These are phyloP conservation scores for Pipistrellus nathusii DNA, from an alignment of 2,797 vertebrate species.

Conservation along the genomic window DNA sequence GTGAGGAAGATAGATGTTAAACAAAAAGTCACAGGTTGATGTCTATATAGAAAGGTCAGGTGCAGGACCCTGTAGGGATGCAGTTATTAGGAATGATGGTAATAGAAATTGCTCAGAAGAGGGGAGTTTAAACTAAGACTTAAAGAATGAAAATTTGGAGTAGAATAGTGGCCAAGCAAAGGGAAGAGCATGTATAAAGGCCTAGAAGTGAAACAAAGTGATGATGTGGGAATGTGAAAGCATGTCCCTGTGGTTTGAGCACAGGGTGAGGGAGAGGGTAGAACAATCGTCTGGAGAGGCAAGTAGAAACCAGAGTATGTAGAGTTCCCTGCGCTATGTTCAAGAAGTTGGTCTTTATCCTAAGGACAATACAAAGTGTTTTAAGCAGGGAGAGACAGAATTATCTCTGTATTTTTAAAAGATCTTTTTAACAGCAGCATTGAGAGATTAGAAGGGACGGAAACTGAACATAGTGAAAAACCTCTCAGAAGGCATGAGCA, in stretches of 20 bases:
- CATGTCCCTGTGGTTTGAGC: neutral
- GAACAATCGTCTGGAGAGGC: neutral
- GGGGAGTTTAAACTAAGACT: neutral
- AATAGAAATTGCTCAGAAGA: neutral
- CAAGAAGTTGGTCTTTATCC: constrained; percentile 41
- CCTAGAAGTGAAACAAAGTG: neutral
- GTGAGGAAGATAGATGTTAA: neutral
- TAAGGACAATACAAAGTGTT: constrained; percentile 40
- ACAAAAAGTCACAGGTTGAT: neutral
- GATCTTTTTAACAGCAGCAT: constrained; percentile 23
- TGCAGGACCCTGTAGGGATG: neutral
- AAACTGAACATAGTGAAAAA: neutral
- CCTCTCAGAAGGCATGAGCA: neutral
- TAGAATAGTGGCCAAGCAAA: neutral
- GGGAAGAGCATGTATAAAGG: neutral
- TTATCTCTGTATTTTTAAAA: constrained; percentile 41
- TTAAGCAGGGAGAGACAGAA: constrained; percentile 30
- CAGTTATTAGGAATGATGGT: neutral
- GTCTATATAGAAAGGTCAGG: neutral
- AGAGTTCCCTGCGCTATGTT: neutral
- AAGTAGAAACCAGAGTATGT: neutral
- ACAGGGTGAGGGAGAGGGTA: neutral
- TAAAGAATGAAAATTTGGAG: neutral
- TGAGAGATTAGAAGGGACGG: neutral
- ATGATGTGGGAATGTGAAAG: neutral